phyloP scores from a whole-genome alignment of 2,113 vertebrate species.

The Rhagologus leucostigma region DNA sequence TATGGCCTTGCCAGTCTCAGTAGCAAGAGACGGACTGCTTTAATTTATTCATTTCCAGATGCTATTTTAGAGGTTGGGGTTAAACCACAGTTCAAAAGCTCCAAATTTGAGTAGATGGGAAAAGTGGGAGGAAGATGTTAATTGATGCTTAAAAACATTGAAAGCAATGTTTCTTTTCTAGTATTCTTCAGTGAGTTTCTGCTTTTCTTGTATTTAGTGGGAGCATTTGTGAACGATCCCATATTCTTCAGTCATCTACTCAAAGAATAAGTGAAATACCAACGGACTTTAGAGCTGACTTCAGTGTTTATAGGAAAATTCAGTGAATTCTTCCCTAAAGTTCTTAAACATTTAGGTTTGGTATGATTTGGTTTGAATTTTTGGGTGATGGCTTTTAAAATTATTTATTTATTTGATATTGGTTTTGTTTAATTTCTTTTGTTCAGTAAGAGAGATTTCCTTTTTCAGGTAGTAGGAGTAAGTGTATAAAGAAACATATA shows the following conservation, averaged over 20 bases:
- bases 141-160: neutral
- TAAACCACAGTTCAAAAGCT: neutral
- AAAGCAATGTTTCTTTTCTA: neutral
- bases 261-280: neutral
- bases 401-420: neutral
- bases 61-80: neutral
- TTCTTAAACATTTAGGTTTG: neutral
- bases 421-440: neutral
- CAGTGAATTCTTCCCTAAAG: neutral
- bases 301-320: neutral
- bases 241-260: neutral
- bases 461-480: neutral
- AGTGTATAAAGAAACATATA: neutral
- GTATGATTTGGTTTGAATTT: neutral
- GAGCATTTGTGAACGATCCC: neutral
- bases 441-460: neutral
- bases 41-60: neutral
- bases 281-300: neutral
- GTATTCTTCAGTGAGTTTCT: neutral
- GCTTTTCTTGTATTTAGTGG: neutral
- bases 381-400: neutral
- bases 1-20: conserved; percentile 23
- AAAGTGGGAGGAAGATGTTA: neutral
- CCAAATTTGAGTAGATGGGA: neutral
- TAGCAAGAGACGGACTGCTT: neutral